Conservation (phyloP, 2,797 vertebrate species). For the Limosa lapponica region DNA sequence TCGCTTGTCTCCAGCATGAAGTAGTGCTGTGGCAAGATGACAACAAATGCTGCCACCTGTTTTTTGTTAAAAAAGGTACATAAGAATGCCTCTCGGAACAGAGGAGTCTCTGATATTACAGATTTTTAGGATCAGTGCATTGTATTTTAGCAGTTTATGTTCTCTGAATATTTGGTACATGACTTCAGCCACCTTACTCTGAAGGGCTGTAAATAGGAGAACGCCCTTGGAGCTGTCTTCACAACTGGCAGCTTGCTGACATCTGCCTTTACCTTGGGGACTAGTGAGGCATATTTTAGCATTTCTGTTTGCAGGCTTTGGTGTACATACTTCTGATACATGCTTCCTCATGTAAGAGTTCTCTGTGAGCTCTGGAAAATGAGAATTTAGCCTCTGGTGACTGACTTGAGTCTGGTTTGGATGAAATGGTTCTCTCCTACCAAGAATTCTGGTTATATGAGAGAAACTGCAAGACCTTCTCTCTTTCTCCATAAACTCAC, state of each 20-base stretch:
- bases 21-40: not conserved
- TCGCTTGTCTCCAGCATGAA: not conserved
- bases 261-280: not conserved
- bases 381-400: not conserved
- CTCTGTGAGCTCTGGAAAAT: not conserved
- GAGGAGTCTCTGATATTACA: not conserved
- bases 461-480: not conserved
- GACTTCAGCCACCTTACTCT: not conserved
- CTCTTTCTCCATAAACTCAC: not conserved
- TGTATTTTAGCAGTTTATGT: not conserved
- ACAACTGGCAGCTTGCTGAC: not conserved
- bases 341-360: not conserved
- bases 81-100: not conserved
- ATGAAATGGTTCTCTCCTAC: not conserved
- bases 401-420: not conserved
- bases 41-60: not conserved
- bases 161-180: not conserved
- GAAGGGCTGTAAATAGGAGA: not conserved
- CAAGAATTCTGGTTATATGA: not conserved
- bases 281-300: rapidly evolving
- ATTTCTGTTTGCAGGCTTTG: not conserved
- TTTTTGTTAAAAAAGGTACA: not conserved
- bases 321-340: not conserved
- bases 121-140: not conserved
- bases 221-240: slow-evolving; percentile 3